Conservation (phyloP, 2,797 vertebrate genomes). For the Megaceryle alcyon region DNA sequence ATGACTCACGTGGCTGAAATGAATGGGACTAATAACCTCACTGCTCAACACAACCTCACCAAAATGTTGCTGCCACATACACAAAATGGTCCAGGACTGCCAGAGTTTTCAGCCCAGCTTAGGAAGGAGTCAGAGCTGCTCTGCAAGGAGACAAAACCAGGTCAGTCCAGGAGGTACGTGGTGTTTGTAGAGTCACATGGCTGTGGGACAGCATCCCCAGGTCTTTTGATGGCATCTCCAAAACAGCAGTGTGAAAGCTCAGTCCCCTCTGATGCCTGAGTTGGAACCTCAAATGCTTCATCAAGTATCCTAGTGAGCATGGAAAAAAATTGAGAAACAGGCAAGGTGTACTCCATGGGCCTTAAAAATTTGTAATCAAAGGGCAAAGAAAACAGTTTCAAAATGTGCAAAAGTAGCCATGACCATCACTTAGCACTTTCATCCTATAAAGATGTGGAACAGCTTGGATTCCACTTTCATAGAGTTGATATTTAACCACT, state of each 20-base stretch:
- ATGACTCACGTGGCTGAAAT: fast-evolving
- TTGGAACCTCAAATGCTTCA: fast-evolving
- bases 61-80: neutral
- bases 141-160: neutral
- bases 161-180: neutral
- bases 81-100: fast-evolving
- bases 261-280: neutral
- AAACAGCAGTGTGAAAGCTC: fast-evolving
- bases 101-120: neutral
- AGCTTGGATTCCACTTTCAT: neutral
- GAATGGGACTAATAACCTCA: neutral
- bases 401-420: neutral
- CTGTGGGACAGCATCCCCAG: neutral
- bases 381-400: neutral
- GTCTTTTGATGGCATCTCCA: neutral
- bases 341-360: fast-evolving
- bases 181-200: neutral
- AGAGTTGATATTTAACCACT: neutral
- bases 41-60: neutral
- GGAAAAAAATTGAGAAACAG: neutral
- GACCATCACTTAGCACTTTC: neutral
- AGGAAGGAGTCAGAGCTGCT: neutral
- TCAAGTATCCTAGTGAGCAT: fast-evolving
- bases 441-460: neutral
- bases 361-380: neutral